These are phyloP conservation scores for Anguilla pacifica DNA, from an alignment of 2,797 vertebrate genomes.

Conservation along the genomic window DNA sequence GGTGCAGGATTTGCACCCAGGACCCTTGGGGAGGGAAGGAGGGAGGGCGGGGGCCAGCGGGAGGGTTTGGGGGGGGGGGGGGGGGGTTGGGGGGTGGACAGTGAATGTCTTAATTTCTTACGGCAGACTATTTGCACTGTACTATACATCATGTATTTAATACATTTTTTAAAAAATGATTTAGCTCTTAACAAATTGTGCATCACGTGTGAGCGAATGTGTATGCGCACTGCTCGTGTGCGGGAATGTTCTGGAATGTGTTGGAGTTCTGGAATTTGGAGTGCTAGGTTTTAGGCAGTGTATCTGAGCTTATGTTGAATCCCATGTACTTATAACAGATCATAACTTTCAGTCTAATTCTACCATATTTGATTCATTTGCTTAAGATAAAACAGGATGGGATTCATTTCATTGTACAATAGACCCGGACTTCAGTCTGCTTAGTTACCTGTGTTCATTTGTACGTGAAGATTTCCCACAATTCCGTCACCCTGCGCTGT, in stretches of 20 bases:
- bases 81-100: slow-evolving; percentile 19
- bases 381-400: neutral
- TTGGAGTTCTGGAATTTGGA: slow-evolving; percentile 57
- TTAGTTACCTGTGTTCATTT: slow-evolving; percentile 41
- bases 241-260: slow-evolving; percentile 63
- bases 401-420: neutral
- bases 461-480: slow-evolving; percentile 36
- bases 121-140: slow-evolving; percentile 69
- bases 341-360: slow-evolving; percentile 16
- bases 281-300: slow-evolving; percentile 11
- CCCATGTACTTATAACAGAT: slow-evolving; percentile 51
- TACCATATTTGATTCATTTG: neutral
- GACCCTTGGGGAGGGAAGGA: neutral
- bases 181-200: slow-evolving; percentile 44
- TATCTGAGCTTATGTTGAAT: slow-evolving; percentile 29
- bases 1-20: neutral
- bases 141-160: slow-evolving; percentile 56
- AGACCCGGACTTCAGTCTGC: slow-evolving; percentile 11
- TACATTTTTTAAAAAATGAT: slow-evolving; percentile 46
- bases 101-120: slow-evolving; percentile 74
- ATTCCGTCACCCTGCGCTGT: neutral
- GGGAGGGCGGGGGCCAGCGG: neutral
- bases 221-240: slow-evolving; percentile 43
- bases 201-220: slow-evolving; percentile 55
- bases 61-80: neutral